These are phyloP conservation scores for Philypnodon macrostomus DNA, from an alignment of 2,797 vertebrate genomes.

Conservation along the genomic window DNA sequence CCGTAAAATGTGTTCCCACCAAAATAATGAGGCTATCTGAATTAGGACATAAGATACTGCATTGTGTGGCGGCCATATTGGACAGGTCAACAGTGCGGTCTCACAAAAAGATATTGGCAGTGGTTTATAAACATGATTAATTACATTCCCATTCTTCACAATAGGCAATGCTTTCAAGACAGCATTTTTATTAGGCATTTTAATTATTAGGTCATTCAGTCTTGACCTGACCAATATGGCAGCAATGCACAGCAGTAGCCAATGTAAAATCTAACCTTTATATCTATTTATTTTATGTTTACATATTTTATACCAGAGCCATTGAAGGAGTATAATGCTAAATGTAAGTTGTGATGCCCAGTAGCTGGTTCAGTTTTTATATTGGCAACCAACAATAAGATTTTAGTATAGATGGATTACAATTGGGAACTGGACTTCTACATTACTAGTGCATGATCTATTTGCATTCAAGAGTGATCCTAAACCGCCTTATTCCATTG, in stretches of 20 bases:
- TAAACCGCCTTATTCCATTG: too few species aligned
- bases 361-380: not conserved
- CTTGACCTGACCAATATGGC: slow-evolving; percentile 3
- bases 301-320: not conserved
- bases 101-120: not conserved
- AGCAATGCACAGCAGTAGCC: not conserved
- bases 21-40: slow-evolving; percentile 47
- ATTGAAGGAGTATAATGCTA: not conserved
- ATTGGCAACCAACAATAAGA: slow-evolving; percentile 1
- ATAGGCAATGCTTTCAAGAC: not conserved
- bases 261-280: not conserved
- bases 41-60: slow-evolving; percentile 13
- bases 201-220: not conserved
- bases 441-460: too few species aligned
- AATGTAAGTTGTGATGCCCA: not conserved
- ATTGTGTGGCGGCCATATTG: slow-evolving; percentile 1
- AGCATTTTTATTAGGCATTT: not conserved
- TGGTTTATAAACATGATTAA: not conserved
- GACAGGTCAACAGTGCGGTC: slow-evolving; percentile 9
- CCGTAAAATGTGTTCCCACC: slow-evolving; percentile 27
- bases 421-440: not conserved
- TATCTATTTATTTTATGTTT: not conserved
- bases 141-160: not conserved
- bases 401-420: not conserved
- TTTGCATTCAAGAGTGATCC: too few species aligned